A percentile compares a stretch with the other conserved stretches of the same genome.
Conservation (phyloP, 2,888 invertebrate species). For the Anagyrus pseudococci region DNA sequence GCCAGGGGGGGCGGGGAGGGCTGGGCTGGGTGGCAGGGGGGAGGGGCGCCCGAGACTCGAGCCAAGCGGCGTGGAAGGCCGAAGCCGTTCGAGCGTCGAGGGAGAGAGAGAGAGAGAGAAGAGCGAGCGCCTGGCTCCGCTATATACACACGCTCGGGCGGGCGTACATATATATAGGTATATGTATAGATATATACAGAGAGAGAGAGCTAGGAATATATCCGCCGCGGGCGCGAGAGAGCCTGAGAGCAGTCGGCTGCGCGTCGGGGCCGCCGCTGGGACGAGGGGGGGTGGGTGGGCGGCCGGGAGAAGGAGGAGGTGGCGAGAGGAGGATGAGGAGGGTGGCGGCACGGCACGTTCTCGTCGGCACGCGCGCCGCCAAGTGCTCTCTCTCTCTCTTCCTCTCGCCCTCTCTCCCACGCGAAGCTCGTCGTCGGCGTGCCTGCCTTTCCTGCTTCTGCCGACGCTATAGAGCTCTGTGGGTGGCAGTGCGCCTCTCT, state of each 20-base stretch:
- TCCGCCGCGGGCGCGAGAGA: conserved; percentile 31
- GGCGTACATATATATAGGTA: neutral
- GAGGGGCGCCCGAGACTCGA: conserved; percentile 39
- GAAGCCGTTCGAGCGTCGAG: conserved; percentile 42
- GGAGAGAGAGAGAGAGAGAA: no score
- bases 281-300: no score
- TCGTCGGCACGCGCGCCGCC: conserved; percentile 25
- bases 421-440: no score
- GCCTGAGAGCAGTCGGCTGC: no score
- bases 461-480: no score
- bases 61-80: conserved; percentile 46
- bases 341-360: conserved; percentile 18
- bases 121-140: no score
- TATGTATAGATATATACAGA: conserved; percentile 25
- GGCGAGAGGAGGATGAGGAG: conserved; percentile 19
- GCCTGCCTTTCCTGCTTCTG: no score
- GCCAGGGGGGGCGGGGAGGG: conserved; percentile 35
- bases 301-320: conserved; percentile 22
- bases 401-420: conserved; percentile 2
- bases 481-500: no score
- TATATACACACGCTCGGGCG: conserved; percentile 2
- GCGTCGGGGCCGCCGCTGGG: no score
- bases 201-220: no score
- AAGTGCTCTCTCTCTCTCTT: conserved; percentile 16
- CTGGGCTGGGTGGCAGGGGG: conserved; percentile 40